A percentile compares a stretch with the other conserved stretches of the same genome.
Conservation (phyloP, 2,888 invertebrate genomes). For the Cylloceria caligata region DNA sequence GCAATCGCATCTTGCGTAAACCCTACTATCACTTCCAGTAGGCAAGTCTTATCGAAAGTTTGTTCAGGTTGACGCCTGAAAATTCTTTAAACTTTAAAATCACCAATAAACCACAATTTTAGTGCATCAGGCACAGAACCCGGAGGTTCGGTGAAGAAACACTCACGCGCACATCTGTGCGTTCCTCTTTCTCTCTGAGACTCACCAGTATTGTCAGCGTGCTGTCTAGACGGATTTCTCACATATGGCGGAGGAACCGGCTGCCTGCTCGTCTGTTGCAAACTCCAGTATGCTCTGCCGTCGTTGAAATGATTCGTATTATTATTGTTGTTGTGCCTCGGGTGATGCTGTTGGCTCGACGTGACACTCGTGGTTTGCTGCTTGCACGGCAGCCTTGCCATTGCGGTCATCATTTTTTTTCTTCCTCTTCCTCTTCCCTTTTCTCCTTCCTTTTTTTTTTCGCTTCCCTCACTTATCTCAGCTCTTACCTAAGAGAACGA, state of each 20-base stretch:
- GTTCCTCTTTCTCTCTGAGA: neutral
- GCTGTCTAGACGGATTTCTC: constrained; percentile 80
- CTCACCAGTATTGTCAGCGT: constrained; percentile 80
- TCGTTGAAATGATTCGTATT: constrained; percentile 66
- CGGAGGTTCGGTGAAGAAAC: neutral
- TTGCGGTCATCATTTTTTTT: constrained; percentile 75
- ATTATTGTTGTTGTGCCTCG: constrained; percentile 77
- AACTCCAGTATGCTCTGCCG: constrained; percentile 81
- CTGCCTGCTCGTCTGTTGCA: constrained; percentile 77
- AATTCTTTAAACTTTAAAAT: constrained; percentile 2
- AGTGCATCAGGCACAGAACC: neutral
- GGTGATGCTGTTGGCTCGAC: constrained; percentile 71
- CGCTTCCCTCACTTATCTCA: constrained; percentile 24
- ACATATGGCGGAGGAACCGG: constrained; percentile 78
- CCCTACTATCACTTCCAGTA: neutral
- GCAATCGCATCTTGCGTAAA: neutral
- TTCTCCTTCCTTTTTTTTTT: neutral
- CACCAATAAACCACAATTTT: neutral
- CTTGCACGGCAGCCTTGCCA: constrained; percentile 84
- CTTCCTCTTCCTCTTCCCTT: neutral
- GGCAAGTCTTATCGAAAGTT: constrained; percentile 37
- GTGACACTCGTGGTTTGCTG: constrained; percentile 78
- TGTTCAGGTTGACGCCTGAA: constrained; percentile 7
- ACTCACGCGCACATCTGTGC: neutral
- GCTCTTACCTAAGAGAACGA: constrained; percentile 17